phyloP scores from a whole-genome alignment of 2,797 vertebrate genomes.

The Scarus forsteni region DNA sequence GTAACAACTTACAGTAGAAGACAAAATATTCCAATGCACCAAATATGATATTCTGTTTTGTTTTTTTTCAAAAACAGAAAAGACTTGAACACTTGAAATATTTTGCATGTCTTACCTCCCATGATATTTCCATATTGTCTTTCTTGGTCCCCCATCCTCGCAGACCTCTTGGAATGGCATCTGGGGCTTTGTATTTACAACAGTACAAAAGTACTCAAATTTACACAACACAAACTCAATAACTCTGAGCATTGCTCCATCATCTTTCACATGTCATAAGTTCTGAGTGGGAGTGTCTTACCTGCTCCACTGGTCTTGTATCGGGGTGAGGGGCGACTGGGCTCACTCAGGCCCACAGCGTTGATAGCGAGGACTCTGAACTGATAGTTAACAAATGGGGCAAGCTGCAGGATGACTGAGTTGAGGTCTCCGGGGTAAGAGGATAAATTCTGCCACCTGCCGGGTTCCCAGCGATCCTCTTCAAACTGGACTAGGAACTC shows the following conservation, averaged over 20 bases:
- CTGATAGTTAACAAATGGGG: constrained; percentile 94
- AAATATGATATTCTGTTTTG: too few relatives aligned
- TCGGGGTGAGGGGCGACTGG: constrained; percentile 90
- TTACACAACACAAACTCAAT: too few relatives aligned
- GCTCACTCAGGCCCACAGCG: constrained; percentile 91
- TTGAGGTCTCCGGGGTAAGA: constrained; percentile 89
- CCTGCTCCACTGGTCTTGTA: constrained; percentile 93
- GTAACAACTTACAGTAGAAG: too few relatives aligned
- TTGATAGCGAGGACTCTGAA: constrained; percentile 97
- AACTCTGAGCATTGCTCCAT: not conserved
- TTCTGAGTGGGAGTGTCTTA: constrained; percentile 72
- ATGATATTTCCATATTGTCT: constrained; percentile 97
- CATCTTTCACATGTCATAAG: not conserved
- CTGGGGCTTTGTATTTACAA: constrained; percentile 85
- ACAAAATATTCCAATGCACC: too few relatives aligned
- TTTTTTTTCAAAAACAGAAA: too few relatives aligned
- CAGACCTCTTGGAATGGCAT: constrained; percentile 89
- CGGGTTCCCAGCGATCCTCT: constrained; percentile 90
- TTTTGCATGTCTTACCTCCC: constrained; percentile 87
- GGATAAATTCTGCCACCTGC: constrained; percentile 91
- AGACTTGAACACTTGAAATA: too few relatives aligned
- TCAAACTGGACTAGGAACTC: constrained; percentile 96
- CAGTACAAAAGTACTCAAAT: not conserved
- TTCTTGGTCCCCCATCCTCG: constrained; percentile 91
- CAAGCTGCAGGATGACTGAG: constrained; percentile 90